Base-by-base conservation (phyloP, 37 sponge, comb jelly and placozoan genomes). In the Chondrosia reniformis region DNA sequence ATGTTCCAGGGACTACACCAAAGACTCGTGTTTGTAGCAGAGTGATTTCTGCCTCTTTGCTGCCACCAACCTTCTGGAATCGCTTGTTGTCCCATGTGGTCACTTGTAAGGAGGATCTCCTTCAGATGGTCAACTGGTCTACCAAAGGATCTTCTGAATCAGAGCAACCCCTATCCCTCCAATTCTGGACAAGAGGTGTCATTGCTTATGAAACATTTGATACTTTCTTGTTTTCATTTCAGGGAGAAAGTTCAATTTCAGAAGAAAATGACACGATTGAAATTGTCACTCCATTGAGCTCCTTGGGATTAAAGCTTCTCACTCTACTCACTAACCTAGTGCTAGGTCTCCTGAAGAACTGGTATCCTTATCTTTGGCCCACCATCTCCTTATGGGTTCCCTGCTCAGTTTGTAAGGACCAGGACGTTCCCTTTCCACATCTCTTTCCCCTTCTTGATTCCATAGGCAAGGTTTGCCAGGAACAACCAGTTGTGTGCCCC, bases 281-380 rank as follows among this genome's bases (percentile, higher is more conserved):
- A 32, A 79, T 90, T 4, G 46, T 84, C 27, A 86, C 82, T 1
- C 75, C 90, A 21, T 80, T 81, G 45, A 79, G 81, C 10, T 40
- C 69, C 9, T 33, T 63, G 9, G 90, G 90, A 0, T 33, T 56
- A 21, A 64, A 63, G 33, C 78, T 66, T 3, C 79, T 90, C 75
- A 73, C 78, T n/a, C 55, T 61, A 1, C 63, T 90, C 46, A 59
- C 71, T 8, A 67, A 73, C 58, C 55, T 74, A 30, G 49, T 85
- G 28, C 82, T 80, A 28, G 83, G 78, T 33, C 79, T 90, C n/a
- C 58, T 90, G n/a, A 69, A 25, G 33, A 82, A 85, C 45, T 90
- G 90, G 90, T 90, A 81, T 52, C 86, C 90, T 15, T 49, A 24
- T 7, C 8, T 90, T 12, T 90, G 90, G 90, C 39, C 45, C 0